Conservation (phyloP, 2,797 vertebrate genomes). For the Neosilurus hyrtlii region DNA sequence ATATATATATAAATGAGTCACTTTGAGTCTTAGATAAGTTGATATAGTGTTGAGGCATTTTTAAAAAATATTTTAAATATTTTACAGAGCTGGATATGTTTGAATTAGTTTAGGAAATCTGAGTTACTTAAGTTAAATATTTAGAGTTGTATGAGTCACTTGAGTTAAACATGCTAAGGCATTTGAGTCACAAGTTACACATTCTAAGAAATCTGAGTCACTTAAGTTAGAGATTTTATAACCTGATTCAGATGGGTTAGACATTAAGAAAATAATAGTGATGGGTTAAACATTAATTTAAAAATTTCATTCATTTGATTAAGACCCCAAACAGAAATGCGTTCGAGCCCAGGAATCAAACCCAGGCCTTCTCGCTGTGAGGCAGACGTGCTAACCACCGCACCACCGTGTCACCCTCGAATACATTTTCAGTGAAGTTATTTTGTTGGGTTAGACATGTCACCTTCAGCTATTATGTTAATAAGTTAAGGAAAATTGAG, state of each 20-base stretch:
- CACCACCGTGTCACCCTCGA: no score
- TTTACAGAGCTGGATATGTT: background rate
- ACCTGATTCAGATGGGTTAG: background rate
- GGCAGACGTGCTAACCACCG: no score
- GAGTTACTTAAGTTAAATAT: background rate
- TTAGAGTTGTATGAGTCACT: background rate
- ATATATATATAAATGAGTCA: background rate
- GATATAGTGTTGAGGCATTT: background rate
- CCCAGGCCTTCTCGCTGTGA: no score
- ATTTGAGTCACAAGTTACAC: background rate
- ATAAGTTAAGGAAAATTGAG: background rate
- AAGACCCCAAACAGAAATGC: no score
- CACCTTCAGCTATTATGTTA: background rate
- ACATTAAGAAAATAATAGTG: no score
- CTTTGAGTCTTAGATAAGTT: background rate
- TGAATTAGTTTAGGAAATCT: background rate
- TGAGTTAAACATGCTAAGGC: background rate
- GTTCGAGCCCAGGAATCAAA: no score
- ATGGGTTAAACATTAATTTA: no score
- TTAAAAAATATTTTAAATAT: background rate
- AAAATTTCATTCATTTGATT: no score
- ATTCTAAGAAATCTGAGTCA: background rate
- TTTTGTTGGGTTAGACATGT: background rate
- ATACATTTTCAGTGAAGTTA: background rate
- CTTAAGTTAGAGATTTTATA: background rate